These are phyloP conservation scores for Helostoma temminkii DNA, from an alignment of 2,797 vertebrate genomes.

Conservation along the genomic window DNA sequence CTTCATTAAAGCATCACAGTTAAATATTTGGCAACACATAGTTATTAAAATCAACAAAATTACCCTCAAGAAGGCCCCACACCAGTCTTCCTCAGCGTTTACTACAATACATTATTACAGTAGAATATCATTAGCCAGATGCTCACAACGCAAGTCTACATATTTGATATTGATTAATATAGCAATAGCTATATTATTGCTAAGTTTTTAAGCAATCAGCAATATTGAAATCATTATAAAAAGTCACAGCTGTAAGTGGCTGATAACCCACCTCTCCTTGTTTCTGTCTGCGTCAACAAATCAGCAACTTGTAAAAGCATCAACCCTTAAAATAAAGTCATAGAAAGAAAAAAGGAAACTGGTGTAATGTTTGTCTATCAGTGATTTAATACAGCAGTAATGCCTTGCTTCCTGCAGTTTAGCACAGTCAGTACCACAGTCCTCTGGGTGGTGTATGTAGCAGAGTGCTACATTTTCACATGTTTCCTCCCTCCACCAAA, in stretches of 20 bases:
- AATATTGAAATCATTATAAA: background rate
- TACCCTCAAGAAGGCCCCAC: background rate
- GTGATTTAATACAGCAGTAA: background rate
- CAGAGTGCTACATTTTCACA: slow-evolving; percentile 48
- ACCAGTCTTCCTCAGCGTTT: background rate
- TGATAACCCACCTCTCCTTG: too few relatives aligned
- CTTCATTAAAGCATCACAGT: background rate
- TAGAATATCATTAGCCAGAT: too few relatives aligned
- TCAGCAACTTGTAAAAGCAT: background rate
- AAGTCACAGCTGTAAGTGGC: background rate
- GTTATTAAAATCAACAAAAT: too few relatives aligned
- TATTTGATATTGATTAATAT: too few relatives aligned
- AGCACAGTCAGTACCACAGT: slow-evolving; percentile 52
- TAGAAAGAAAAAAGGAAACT: too few relatives aligned
- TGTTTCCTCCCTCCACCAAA: slow-evolving; percentile 59
- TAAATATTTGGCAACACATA: background rate
- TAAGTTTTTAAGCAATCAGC: background rate
- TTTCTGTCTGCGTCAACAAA: slow-evolving; percentile 1
- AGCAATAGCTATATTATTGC: too few relatives aligned
- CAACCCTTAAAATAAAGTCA: background rate
- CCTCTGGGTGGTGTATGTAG: slow-evolving; percentile 34
- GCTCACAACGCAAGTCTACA: too few relatives aligned
- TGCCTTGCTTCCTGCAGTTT: slow-evolving; percentile 40
- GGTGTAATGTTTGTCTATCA: background rate
- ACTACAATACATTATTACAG: too few relatives aligned